Conservation (phyloP, 2,113 vertebrate species). For the Nipponia nippon region DNA sequence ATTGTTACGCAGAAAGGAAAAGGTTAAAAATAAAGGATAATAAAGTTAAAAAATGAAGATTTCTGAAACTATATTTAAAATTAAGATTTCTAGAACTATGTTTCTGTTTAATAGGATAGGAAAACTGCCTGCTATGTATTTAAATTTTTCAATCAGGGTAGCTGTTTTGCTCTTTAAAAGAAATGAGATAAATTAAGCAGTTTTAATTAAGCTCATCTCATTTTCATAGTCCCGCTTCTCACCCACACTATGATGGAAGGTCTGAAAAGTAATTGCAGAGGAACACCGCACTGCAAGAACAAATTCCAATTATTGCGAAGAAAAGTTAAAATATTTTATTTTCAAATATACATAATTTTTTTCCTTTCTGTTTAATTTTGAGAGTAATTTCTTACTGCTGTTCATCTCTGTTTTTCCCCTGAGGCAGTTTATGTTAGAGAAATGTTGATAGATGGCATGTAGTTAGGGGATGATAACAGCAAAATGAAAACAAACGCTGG, state of each 20-base stretch:
- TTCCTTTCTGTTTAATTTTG: not conserved
- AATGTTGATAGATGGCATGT: not conserved
- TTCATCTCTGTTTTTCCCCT: not conserved
- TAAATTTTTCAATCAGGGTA: not conserved
- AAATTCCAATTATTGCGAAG: slow-evolving; percentile 5
- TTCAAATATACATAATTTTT: not conserved
- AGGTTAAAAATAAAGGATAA: not conserved
- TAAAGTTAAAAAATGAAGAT: not conserved
- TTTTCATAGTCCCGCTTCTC: slow-evolving; percentile 45
- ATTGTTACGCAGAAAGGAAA: not conserved
- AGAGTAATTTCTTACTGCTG: not conserved
- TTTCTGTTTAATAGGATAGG: not conserved
- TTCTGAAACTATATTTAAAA: not conserved
- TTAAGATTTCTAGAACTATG: not conserved
- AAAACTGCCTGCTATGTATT: not conserved
- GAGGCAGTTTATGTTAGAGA: not conserved
- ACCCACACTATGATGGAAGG: slow-evolving; percentile 4
- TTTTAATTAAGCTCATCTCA: slow-evolving; percentile 46
- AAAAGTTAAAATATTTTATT: not conserved
- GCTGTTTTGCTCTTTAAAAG: not conserved
- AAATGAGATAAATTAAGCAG: not conserved
- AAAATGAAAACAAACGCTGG: not conserved
- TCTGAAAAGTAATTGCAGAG: not conserved
- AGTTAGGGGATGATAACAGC: not conserved
- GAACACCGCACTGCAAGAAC: not conserved